Evolutionary conservation across 2,113 vertebrate species (phyloP), one percentile per base, ranked within the genome.

Genomic region (Bostrychus sinensis): DNA sequence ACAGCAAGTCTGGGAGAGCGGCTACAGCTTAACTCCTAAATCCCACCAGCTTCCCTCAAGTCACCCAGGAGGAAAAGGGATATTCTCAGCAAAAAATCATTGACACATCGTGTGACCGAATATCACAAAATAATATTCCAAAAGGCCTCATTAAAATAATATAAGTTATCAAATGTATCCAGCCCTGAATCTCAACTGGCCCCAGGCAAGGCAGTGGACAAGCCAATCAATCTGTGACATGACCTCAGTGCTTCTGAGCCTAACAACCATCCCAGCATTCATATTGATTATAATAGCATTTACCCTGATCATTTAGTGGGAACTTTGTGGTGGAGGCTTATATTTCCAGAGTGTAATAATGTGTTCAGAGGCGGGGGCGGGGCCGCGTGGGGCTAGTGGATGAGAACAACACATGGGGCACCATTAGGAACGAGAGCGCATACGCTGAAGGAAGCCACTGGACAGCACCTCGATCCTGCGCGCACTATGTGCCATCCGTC

Each of bases 391-490:
- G 66, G 71, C 48, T 77, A 74, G 66, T 76, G 86, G 13, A 55
- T 71, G 80, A 77, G 76, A 79, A 70, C 69, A 73, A 73, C 85
- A 64, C 83, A 83, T 79, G 84, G 89, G 53, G 72, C 75, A 77
- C 77, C 73, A 56, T 62, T 62, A 56, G 62, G 64, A 67, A 64
- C 62, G 16, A 34, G 69, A 54, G 82, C 77, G 77, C 82, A 68
- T 57, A 65, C 62, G 80, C 55, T 70, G 75, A 54, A 46, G 71
- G 79, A 67, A 43, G 57, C 19, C 55, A 58, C 56, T 80, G 69
- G 61, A 75, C 70, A 39, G 36, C 45, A 22, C 72, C 69, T 78
- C 55, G 62, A 71, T 71, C 65, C 68, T 25, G 76, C 32, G 80
- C 62, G 62, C 62, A 8, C 46, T 10, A 22, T 73, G 58, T 72